A percentile compares a stretch with the other conserved stretches of the same genome.
These are phyloP conservation scores for Nemopilema nomurai DNA, from an alignment of 30 jellyfish, hydroid and myxozoan genomes.

Conservation along the genomic window DNA sequence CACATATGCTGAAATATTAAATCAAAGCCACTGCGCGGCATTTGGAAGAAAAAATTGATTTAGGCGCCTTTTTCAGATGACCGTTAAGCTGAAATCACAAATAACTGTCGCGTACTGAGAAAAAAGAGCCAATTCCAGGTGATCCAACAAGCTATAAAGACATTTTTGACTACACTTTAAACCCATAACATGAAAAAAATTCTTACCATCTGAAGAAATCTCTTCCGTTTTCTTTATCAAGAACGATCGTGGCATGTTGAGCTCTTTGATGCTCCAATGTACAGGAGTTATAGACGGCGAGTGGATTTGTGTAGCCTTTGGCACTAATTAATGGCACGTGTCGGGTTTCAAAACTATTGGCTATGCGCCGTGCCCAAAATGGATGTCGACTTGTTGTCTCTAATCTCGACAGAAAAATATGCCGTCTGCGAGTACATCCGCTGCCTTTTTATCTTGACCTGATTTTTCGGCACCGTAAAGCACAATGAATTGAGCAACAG, in stretches of 20 bases:
- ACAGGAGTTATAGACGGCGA: background rate
- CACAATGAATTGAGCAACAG: conserved; percentile 77
- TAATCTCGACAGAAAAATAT: conserved; percentile 26
- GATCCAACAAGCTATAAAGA: no score
- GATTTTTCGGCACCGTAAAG: conserved; percentile 86
- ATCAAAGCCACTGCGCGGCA: no score
- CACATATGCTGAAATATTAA: no score
- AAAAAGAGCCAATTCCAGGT: no score
- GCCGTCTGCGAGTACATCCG: conserved; percentile 80
- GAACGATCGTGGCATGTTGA: conserved; percentile 87
- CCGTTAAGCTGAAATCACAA: no score
- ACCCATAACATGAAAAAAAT: no score
- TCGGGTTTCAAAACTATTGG: background rate
- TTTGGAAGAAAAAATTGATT: no score
- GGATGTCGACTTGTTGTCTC: background rate
- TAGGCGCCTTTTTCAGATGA: no score
- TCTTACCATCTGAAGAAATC: conserved; percentile 57
- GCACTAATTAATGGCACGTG: background rate
- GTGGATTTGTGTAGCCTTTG: background rate
- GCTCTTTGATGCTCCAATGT: background rate
- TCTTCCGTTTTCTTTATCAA: conserved; percentile 72
- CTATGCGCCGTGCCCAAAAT: background rate
- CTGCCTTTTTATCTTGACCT: conserved; percentile 82
- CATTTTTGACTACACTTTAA: no score
- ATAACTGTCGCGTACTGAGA: no score